phyloP scores from a whole-genome alignment of 2,797 vertebrate genomes.

The Cossypha niveicapilla region DNA sequence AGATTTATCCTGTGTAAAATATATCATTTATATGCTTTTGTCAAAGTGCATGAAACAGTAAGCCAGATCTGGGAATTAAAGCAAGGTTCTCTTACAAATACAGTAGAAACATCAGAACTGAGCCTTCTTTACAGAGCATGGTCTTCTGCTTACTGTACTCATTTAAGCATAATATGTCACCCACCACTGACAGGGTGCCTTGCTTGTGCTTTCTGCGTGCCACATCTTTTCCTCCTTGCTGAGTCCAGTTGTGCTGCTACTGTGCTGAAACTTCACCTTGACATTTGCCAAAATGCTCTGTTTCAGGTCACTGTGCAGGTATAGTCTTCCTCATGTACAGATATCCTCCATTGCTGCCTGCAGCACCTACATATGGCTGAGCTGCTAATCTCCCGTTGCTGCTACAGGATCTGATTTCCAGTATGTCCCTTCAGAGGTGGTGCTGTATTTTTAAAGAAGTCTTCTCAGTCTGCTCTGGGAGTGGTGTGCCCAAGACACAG shows the following conservation, averaged over 20 bases:
- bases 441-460: background rate
- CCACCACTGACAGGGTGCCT: background rate
- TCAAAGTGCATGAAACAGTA: background rate
- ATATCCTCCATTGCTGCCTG: background rate
- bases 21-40: background rate
- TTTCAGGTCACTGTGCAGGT: background rate
- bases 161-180: background rate
- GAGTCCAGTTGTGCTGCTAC: fast-evolving
- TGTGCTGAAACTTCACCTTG: background rate
- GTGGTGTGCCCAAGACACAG: background rate
- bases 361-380: background rate
- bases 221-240: background rate
- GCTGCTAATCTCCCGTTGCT: background rate
- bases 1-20: background rate
- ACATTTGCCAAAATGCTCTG: background rate
- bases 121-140: fast-evolving
- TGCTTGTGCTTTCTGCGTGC: fast-evolving
- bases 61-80: background rate
- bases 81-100: background rate
- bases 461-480: background rate
- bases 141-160: background rate
- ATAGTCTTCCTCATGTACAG: background rate
- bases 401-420: background rate
- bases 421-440: background rate
- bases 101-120: background rate